phyloP scores from a whole-genome alignment of 2,888 invertebrate genomes.

The Ametastegia equiseti region DNA sequence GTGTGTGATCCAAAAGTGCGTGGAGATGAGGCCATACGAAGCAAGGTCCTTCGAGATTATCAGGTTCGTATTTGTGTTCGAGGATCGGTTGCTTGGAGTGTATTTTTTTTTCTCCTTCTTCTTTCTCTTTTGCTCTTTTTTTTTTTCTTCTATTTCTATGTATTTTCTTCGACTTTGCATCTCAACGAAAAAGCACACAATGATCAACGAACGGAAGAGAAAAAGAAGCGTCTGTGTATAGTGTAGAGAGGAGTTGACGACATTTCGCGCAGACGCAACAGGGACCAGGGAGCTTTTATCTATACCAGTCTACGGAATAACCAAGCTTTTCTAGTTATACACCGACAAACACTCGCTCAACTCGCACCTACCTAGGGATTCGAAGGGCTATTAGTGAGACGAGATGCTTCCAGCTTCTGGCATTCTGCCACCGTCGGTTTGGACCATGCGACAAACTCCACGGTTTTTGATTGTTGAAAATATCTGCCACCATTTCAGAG shows the following conservation, averaged over 20 bases:
- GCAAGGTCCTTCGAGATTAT: background rate
- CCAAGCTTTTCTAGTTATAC: background rate
- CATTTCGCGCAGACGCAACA: slow-evolving; percentile 66
- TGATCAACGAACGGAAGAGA: background rate
- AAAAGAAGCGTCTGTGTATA: background rate
- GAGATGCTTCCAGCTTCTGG: slow-evolving; percentile 7
- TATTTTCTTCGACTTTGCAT: too few relatives aligned
- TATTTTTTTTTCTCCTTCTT: background rate
- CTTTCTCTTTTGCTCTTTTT: background rate
- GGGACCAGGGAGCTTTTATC: slow-evolving; percentile 64
- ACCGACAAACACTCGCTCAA: background rate
- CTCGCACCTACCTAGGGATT: too few relatives aligned
- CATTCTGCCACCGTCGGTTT: slow-evolving; percentile 20
- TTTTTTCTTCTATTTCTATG: background rate
- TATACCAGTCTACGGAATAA: background rate
- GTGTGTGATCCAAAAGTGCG: slow-evolving; percentile 12
- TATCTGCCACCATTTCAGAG: background rate
- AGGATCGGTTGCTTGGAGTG: background rate
- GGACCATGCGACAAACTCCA: background rate
- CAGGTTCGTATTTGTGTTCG: background rate
- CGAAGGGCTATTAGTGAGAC: slow-evolving; percentile 3
- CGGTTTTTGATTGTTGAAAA: background rate
- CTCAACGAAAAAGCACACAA: background rate
- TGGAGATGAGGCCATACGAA: background rate
- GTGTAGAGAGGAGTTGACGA: background rate